phyloP scores from a whole-genome alignment of 92 coral and sea anemone species.

The Pocillopora grandis region DNA sequence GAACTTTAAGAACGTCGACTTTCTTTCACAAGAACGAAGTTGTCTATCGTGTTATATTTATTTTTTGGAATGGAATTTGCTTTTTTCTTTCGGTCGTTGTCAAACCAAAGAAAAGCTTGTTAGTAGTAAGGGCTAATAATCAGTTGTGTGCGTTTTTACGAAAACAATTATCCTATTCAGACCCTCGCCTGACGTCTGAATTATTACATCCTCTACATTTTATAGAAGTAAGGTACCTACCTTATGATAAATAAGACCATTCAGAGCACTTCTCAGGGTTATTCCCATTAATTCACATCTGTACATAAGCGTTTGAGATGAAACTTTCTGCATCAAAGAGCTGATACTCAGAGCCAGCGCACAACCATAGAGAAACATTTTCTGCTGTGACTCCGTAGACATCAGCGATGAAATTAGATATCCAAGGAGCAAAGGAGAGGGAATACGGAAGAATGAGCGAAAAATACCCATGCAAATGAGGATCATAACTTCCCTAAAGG shows the following conservation, averaged over 20 bases:
- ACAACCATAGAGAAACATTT: conserved; percentile 3
- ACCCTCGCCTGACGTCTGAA: no score
- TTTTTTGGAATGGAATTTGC: no score
- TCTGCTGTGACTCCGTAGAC: background rate
- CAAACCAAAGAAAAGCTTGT: no score
- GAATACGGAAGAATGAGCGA: background rate
- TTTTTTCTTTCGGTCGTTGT: no score
- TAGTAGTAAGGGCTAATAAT: no score
- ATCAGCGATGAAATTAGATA: conserved; percentile 2
- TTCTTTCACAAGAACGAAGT: no score
- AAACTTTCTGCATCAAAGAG: background rate
- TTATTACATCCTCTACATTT: no score
- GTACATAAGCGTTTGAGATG: background rate
- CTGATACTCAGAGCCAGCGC: background rate
- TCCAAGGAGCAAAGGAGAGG: background rate
- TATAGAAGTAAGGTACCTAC: background rate
- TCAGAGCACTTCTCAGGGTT: background rate
- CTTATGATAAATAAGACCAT: conserved; percentile 1
- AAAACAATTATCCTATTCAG: no score
- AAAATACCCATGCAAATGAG: background rate
- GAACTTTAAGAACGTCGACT: no score
- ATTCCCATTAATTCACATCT: conserved; percentile 5
- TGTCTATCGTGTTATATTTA: no score
- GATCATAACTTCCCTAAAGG: background rate
- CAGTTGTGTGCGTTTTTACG: no score